Conservation (phyloP, 1,140 invertebrate species). For the Drosophila ercepeae region DNA sequence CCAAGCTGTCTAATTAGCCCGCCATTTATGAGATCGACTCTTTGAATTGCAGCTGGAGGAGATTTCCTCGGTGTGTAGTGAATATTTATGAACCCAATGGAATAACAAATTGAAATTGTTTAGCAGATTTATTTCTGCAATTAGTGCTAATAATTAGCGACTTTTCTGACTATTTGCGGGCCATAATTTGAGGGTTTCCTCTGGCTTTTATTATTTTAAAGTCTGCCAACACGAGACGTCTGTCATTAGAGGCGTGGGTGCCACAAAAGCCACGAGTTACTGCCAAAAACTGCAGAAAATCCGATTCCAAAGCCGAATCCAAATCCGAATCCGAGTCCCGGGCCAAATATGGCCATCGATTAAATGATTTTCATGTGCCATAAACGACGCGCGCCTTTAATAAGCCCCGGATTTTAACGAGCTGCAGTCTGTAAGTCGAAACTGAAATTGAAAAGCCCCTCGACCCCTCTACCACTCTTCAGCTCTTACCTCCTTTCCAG, state of each 20-base stretch:
- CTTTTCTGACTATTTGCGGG: constrained; percentile 50
- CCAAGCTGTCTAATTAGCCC: constrained; percentile 61
- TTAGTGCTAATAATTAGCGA: constrained; percentile 67
- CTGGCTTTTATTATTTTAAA: constrained; percentile 11
- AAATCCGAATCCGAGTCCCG: constrained; percentile 1
- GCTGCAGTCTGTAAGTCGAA: constrained; percentile 52
- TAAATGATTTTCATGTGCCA: constrained; percentile 81
- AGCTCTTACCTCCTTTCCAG: constrained; percentile 3
- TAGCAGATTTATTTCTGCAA: constrained; percentile 72
- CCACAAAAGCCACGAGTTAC: background rate
- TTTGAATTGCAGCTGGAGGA: constrained; percentile 28
- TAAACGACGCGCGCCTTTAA: constrained; percentile 80
- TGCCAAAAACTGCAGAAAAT: constrained; percentile 42
- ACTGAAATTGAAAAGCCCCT: constrained; percentile 55
- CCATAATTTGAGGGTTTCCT: constrained; percentile 60
- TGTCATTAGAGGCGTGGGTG: constrained; percentile 54
- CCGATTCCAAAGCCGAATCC: constrained; percentile 10
- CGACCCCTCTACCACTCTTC: background rate
- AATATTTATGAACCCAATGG: constrained; percentile 67
- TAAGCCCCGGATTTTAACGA: constrained; percentile 73
- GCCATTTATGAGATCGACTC: constrained; percentile 23
- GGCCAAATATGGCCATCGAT: constrained; percentile 75
- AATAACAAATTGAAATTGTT: constrained; percentile 73
- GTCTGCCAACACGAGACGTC: constrained; percentile 24
- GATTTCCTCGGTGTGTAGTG: constrained; percentile 35